These are phyloP conservation scores for Cyprinodon tularosa DNA, from an alignment of 2,113 vertebrate species.

Conservation along the genomic window DNA sequence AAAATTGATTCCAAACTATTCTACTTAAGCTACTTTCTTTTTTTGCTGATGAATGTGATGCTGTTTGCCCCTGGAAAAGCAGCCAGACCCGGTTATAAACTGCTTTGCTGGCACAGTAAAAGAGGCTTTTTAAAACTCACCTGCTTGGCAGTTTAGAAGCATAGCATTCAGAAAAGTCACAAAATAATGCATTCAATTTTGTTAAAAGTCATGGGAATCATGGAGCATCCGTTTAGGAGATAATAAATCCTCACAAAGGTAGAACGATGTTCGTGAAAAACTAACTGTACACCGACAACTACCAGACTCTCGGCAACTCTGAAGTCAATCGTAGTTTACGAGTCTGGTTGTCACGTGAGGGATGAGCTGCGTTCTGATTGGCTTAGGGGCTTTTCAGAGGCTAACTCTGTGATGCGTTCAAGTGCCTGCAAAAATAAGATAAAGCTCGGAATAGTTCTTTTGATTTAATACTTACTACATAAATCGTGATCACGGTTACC, in stretches of 20 bases:
- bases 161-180: slow-evolving; percentile 46
- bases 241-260: slow-evolving; percentile 1
- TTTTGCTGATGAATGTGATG: slow-evolving; percentile 39
- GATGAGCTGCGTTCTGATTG: slow-evolving; percentile 18
- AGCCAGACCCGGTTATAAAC: slow-evolving; percentile 40
- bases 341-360: slow-evolving; percentile 59
- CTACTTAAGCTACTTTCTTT: neutral
- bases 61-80: slow-evolving; percentile 15
- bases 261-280: slow-evolving; percentile 11
- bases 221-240: neutral
- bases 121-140: slow-evolving; percentile 55
- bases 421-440: neutral
- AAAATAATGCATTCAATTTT: slow-evolving; percentile 12
- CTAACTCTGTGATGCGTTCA: slow-evolving; percentile 39
- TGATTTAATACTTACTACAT: neutral
- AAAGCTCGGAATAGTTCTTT: neutral
- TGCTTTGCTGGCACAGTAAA: slow-evolving; percentile 48
- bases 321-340: slow-evolving; percentile 62
- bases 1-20: neutral
- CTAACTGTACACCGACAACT: slow-evolving; percentile 49
- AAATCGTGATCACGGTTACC: neutral
- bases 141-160: slow-evolving; percentile 53
- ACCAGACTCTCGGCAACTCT: slow-evolving; percentile 45
- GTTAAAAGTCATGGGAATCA: neutral
- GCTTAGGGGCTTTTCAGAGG: neutral